A percentile compares a stretch with the other conserved stretches of the same genome.
phyloP scores from a whole-genome alignment of 1,140 invertebrate genomes.

The Trichonephila inaurata region DNA sequence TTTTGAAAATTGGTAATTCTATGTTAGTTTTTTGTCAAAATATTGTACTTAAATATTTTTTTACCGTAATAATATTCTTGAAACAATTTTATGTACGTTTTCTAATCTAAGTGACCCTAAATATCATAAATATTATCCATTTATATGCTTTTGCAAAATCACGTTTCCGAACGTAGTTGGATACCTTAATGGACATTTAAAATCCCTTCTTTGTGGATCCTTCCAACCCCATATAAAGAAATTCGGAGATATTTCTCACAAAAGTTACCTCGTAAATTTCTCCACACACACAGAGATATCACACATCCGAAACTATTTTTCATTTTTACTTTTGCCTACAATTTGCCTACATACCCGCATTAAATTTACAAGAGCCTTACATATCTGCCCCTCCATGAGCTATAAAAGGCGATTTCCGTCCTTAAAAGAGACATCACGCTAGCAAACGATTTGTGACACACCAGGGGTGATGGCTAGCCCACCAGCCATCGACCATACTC shows the following conservation, averaged over 20 bases:
- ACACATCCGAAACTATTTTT: not conserved
- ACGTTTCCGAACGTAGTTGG: too few relatives aligned
- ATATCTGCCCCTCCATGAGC: not conserved
- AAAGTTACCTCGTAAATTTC: not conserved
- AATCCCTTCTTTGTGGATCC: too few relatives aligned
- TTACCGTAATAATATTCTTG: too few relatives aligned
- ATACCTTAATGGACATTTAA: too few relatives aligned
- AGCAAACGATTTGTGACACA: conserved; percentile 34
- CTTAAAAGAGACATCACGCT: conserved; percentile 34
- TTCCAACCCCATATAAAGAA: not conserved
- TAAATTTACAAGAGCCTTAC: conserved; percentile 19
- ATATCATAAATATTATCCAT: too few relatives aligned
- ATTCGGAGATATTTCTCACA: not conserved
- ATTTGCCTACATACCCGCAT: not conserved
- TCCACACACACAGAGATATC: not conserved
- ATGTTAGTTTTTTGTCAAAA: too few relatives aligned
- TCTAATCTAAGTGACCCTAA: too few relatives aligned
- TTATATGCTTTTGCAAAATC: too few relatives aligned
- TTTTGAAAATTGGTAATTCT: too few relatives aligned
- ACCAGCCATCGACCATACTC: not conserved
- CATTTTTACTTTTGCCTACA: not conserved
- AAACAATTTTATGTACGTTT: too few relatives aligned
- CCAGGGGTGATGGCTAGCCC: not conserved
- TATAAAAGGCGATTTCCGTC: conserved; percentile 19
- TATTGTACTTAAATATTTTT: too few relatives aligned